Conservation (phyloP, 2,113 vertebrate species). For the Paramisgurnus dabryanus region DNA sequence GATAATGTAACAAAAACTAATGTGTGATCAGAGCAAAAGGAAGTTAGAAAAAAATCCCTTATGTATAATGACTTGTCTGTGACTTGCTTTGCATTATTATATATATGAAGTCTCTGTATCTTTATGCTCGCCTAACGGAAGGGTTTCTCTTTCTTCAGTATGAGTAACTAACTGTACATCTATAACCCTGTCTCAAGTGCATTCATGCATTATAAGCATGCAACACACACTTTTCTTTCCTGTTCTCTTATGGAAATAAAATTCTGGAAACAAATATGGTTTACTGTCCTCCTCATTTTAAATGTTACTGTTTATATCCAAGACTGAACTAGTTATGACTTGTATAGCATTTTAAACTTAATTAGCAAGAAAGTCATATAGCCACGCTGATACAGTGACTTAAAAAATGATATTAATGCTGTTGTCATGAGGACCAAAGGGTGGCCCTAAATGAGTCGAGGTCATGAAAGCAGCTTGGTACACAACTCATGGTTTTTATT, state of each 20-base stretch:
- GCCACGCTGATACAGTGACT: no score
- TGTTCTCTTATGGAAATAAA: conserved; percentile 42
- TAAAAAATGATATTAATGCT: no score
- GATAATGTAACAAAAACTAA: background rate
- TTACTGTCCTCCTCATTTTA: background rate
- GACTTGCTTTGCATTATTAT: background rate
- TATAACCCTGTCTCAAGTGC: background rate
- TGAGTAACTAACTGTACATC: background rate
- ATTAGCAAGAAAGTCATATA: no score
- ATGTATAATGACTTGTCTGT: background rate
- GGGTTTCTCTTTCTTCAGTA: background rate
- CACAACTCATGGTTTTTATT: conserved; percentile 18
- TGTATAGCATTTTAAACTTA: background rate
- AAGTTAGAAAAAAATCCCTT: background rate
- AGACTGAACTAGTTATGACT: background rate
- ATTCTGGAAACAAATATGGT: background rate
- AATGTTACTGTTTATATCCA: background rate
- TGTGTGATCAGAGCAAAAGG: background rate
- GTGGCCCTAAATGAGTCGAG: background rate
- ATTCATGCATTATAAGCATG: background rate
- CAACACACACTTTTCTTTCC: background rate
- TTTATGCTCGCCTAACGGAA: background rate
- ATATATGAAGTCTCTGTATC: background rate
- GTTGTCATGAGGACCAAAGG: background rate
- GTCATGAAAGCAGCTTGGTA: background rate